Evolutionary conservation across 2,888 invertebrate species (phyloP), one percentile per base, ranked within the genome.

Genomic region (Aromia moschata): DNA sequence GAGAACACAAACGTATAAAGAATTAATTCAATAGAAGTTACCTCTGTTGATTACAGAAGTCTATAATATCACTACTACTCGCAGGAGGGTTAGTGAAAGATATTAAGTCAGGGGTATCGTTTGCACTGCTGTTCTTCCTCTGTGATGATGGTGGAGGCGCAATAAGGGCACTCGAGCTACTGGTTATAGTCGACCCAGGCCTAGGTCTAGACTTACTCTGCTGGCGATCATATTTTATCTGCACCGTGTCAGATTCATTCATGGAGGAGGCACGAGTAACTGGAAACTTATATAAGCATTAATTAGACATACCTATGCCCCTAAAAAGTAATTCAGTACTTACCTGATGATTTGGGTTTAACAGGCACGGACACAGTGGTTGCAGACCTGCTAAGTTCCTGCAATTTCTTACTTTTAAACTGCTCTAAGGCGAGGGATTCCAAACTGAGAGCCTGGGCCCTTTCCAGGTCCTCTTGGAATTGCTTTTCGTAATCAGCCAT

Each of bases 361-460:
- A 5, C 52, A 9, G 58, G 46, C 11, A 62, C 55, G 18, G 64
- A 56, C 10, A 59, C 51, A 7, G 58, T 51, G 1, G 64, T 60
- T 7, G 62, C 47, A 49, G 58, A 63, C 54, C 70, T 67, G 64
- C 73, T 74, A 52, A 78, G 64, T 67, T 79, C 77, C 62, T 79
- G 76, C 49, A 79, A 54, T 56, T 85, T 83, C 79, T 88, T 91
- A 79, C 89, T 87, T 64, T 90, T 85, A 79, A 91, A 93, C 77
- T 92, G 89, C 75, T 94, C 93, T 67, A 93, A 82, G 36, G 93
- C 93, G 68, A 93, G 84, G 74, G 91, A 92, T 83, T 94, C 94
- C 75, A 94, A 83, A 81, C 94, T 94, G 44, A 94, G 83, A 49
- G 94, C 93, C 77, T 92, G 92, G 1, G 94, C 94, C 79, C 90